Percentiles rank a stretch among this genome's conserved stretches.
These are phyloP conservation scores for Tonatia bakeri DNA, from an alignment of 2,113 vertebrate species.

Conservation along the genomic window DNA sequence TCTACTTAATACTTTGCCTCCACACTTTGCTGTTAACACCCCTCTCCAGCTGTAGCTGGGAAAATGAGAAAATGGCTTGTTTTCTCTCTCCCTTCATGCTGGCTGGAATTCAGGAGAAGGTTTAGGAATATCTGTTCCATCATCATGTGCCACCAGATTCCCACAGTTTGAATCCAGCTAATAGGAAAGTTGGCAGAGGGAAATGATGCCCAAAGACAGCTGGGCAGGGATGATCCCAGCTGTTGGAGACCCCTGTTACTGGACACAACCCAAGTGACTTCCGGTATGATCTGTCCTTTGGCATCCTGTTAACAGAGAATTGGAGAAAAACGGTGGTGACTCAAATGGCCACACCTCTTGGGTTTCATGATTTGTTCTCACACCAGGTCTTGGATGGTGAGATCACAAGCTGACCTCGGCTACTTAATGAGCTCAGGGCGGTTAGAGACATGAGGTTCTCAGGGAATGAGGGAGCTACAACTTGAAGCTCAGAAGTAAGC, in stretches of 20 bases:
- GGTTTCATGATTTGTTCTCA: conserved; percentile 69
- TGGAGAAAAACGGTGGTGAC: conserved; percentile 64
- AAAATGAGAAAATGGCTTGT: conserved; percentile 60
- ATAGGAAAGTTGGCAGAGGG: conserved; percentile 69
- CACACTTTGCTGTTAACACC: conserved; percentile 36
- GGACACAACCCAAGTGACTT: conserved; percentile 65
- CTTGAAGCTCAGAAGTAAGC: neutral
- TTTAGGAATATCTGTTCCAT: conserved; percentile 62
- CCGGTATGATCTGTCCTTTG: conserved; percentile 74
- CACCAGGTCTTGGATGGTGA: conserved; percentile 49
- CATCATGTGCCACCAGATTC: conserved; percentile 51
- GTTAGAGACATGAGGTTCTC: conserved; percentile 22
- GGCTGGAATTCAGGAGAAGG: conserved; percentile 48
- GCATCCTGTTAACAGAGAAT: conserved; percentile 61
- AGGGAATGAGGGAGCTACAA: conserved; percentile 1
- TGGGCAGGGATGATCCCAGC: conserved; percentile 64
- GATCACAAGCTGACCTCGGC: conserved; percentile 59
- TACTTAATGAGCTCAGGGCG: conserved; percentile 54
- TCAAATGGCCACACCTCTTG: conserved; percentile 71
- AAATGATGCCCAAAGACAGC: conserved; percentile 71
- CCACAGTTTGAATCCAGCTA: conserved; percentile 72
- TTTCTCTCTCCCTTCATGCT: conserved; percentile 15
- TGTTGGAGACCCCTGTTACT: conserved; percentile 70
- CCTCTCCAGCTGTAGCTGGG: conserved; percentile 69
- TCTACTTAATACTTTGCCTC: conserved; percentile 49